phyloP scores from a whole-genome alignment of 2,797 vertebrate genomes.

The Intellagama lesueurii region DNA sequence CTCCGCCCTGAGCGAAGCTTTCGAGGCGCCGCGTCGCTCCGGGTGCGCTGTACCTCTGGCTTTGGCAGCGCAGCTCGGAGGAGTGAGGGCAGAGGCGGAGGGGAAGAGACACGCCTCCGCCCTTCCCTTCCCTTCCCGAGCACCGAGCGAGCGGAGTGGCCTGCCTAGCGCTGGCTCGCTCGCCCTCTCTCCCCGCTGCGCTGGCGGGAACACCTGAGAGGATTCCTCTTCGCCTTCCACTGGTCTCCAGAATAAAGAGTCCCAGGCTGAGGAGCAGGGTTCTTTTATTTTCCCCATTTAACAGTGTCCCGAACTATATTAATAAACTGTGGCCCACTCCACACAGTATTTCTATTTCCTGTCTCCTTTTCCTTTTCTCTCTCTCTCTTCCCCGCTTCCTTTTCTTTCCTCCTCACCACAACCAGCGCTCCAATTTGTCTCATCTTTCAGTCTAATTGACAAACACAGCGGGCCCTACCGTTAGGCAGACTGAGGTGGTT shows the following conservation, averaged over 20 bases:
- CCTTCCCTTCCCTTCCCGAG: background rate
- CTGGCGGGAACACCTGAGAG: background rate
- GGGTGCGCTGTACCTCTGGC: background rate
- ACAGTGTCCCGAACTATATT: background rate
- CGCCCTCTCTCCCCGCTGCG: background rate
- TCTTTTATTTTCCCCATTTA: background rate
- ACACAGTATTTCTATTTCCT: background rate
- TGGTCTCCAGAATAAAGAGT: background rate
- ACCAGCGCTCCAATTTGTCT: no score
- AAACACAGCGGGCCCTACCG: background rate
- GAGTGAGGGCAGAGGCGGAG: constrained; percentile 1
- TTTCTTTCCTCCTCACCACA: background rate
- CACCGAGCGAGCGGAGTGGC: background rate
- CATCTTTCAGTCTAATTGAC: no score
- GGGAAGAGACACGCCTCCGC: constrained; percentile 39
- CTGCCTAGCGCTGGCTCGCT: background rate
- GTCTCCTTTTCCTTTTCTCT: background rate
- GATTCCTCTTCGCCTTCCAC: background rate
- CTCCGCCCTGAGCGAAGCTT: constrained; percentile 4
- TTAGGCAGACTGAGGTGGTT: background rate
- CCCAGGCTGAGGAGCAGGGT: background rate
- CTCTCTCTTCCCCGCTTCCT: background rate
- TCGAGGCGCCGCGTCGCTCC: constrained; percentile 1
- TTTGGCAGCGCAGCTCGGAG: constrained; percentile 13
- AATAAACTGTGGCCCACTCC: no score